Evolutionary conservation across 2,888 invertebrate genomes (phyloP).

Genomic region (Lycocerus yunnanus): DNA sequence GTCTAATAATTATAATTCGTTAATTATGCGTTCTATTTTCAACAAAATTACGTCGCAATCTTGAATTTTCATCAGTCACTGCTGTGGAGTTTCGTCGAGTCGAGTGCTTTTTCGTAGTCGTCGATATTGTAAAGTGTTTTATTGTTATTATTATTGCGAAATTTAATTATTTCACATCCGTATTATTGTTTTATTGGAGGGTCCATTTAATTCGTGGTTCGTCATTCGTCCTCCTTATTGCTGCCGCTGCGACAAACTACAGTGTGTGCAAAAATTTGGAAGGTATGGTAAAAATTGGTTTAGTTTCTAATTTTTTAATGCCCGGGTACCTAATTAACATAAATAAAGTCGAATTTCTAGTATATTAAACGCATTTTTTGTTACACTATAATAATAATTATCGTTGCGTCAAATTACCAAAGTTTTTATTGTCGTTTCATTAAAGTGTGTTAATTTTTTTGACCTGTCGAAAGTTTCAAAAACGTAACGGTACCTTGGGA

Average conservation of each 20-base stretch:
- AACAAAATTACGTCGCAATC: neutral
- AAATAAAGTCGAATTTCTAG: neutral
- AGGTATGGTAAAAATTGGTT: neutral
- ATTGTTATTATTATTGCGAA: neutral
- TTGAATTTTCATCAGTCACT: neutral
- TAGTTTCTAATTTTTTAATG: neutral
- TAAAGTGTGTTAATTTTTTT: neutral
- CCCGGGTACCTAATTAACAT: neutral
- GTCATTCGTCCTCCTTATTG: neutral
- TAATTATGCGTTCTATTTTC: neutral
- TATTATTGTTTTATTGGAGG: neutral
- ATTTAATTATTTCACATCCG: neutral
- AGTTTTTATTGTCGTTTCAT: neutral
- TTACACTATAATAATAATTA: neutral
- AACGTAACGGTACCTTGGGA: neutral
- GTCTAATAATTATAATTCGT: slow-evolving; percentile 1
- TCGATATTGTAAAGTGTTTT: neutral
- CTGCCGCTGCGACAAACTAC: neutral
- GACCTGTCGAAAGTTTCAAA: neutral
- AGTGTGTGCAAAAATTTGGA: neutral
- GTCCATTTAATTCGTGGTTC: neutral
- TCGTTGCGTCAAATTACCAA: neutral
- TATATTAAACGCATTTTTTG: neutral
- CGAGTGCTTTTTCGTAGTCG: neutral
- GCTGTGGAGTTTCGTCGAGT: neutral